Conservation (phyloP, 2,888 invertebrate genomes). For the Catocala nupta region DNA sequence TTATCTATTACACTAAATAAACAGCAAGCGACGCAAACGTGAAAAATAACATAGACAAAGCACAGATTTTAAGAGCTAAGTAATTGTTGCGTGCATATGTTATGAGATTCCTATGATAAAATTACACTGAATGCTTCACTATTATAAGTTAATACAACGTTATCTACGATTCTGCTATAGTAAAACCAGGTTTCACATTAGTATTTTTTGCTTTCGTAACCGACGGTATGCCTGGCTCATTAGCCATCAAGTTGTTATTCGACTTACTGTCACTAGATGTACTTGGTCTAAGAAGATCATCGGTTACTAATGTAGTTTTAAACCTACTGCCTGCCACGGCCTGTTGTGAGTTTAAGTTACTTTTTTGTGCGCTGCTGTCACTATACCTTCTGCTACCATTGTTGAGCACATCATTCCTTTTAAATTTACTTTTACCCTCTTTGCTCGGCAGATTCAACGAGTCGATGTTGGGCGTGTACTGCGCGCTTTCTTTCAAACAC, state of each 20-base stretch:
- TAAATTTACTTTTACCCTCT: constrained; percentile 62
- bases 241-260: constrained; percentile 51
- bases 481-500: constrained; percentile 64
- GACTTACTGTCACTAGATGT: constrained; percentile 64
- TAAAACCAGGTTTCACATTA: constrained; percentile 75
- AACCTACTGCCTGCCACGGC: constrained; percentile 71
- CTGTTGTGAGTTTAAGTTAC: constrained; percentile 57
- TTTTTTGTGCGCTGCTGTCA: constrained; percentile 77
- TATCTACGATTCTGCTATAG: constrained; percentile 61
- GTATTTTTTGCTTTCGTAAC: constrained; percentile 75
- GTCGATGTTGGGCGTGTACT: constrained; percentile 64
- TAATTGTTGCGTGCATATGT: constrained; percentile 17
- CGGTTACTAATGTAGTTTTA: constrained; percentile 77
- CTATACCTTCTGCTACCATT: constrained; percentile 77
- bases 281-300: constrained; percentile 65
- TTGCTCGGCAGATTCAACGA: constrained; percentile 67
- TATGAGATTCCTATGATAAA: constrained; percentile 30
- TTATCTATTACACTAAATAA: constrained; percentile 27
- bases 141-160: constrained; percentile 13
- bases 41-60: neutral
- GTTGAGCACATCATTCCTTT: constrained; percentile 70
- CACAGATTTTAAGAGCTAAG: neutral
- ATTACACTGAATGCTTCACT: constrained; percentile 39
- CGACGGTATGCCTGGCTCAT: constrained; percentile 56
- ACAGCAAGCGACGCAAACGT: constrained; percentile 20